A percentile compares a stretch with the other conserved stretches of the same genome.
These are phyloP conservation scores for Amorpha juglandis DNA, from an alignment of 2,888 invertebrate genomes.

Conservation along the genomic window DNA sequence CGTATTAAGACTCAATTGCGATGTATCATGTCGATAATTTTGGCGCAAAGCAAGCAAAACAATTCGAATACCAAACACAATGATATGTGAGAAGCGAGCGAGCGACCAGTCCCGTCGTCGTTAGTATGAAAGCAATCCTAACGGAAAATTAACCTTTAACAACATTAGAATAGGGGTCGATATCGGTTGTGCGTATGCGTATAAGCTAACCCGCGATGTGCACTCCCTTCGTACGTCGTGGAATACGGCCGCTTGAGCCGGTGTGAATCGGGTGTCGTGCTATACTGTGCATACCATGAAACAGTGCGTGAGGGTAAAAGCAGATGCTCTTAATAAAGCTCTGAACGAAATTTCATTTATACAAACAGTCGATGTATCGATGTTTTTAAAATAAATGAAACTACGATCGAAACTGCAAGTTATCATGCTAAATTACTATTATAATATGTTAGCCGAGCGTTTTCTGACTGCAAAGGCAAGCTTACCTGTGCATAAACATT, in stretches of 20 bases:
- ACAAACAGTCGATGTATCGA: background rate
- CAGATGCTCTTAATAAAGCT: slow-evolving; percentile 30
- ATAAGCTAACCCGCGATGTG: slow-evolving; percentile 67
- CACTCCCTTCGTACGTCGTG: slow-evolving; percentile 51
- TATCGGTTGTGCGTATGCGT: slow-evolving; percentile 62
- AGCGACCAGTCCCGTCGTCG: slow-evolving; percentile 51
- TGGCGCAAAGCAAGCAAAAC: slow-evolving; percentile 80
- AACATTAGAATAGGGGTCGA: slow-evolving; percentile 54
- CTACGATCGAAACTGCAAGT: slow-evolving; percentile 17
- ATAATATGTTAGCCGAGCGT: slow-evolving; percentile 18
- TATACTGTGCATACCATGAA: slow-evolving; percentile 61
- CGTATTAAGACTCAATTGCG: slow-evolving; percentile 36
- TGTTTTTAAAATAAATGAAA: slow-evolving; percentile 18
- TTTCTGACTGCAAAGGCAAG: slow-evolving; percentile 25
- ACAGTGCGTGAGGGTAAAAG: slow-evolving; percentile 51
- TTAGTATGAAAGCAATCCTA: slow-evolving; percentile 77
- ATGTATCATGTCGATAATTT: slow-evolving; percentile 40
- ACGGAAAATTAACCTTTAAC: slow-evolving; percentile 62
- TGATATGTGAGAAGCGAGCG: slow-evolving; percentile 82
- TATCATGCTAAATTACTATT: slow-evolving; percentile 26
- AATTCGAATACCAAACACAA: slow-evolving; percentile 75
- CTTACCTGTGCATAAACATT: slow-evolving; percentile 39
- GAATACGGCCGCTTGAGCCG: slow-evolving; percentile 66
- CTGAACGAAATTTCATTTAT: slow-evolving; percentile 13
- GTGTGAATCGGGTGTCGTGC: slow-evolving; percentile 83